Conservation (phyloP, 1,140 invertebrate genomes). For the Sipha flava region DNA sequence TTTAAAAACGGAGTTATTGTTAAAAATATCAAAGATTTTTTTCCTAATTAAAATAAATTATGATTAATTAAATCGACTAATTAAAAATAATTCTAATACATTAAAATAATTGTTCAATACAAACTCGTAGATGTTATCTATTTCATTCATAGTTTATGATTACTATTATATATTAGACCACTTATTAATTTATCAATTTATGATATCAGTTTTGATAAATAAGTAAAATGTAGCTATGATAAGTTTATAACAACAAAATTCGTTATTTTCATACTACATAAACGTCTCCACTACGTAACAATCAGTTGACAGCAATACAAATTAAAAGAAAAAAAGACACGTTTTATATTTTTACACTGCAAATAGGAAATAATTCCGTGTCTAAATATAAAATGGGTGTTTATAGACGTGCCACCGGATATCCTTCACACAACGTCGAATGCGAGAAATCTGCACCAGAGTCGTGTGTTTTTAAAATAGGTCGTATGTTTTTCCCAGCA, state of each 20-base stretch:
- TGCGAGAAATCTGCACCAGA: slow-evolving; percentile 7
- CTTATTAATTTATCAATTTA: too few species aligned
- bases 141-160: too few species aligned
- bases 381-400: slow-evolving; percentile 21
- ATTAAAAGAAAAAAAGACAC: neutral
- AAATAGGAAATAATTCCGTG: neutral
- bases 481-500: slow-evolving; percentile 10
- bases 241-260: neutral
- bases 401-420: neutral
- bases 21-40: too few species aligned
- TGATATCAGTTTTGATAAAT: too few species aligned
- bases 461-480: slow-evolving; percentile 18
- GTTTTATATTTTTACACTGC: neutral
- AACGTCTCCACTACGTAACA: neutral
- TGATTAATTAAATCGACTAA: too few species aligned
- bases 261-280: neutral
- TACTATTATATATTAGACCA: too few species aligned
- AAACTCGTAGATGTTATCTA: too few species aligned
- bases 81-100: too few species aligned
- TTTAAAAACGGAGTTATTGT: too few species aligned
- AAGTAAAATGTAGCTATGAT: neutral
- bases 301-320: neutral
- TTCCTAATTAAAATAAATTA: too few species aligned
- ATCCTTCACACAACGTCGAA: neutral
- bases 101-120: too few species aligned